These are phyloP conservation scores for Sphenopsis melanotis DNA, from an alignment of 2,797 vertebrate species.

Conservation along the genomic window DNA sequence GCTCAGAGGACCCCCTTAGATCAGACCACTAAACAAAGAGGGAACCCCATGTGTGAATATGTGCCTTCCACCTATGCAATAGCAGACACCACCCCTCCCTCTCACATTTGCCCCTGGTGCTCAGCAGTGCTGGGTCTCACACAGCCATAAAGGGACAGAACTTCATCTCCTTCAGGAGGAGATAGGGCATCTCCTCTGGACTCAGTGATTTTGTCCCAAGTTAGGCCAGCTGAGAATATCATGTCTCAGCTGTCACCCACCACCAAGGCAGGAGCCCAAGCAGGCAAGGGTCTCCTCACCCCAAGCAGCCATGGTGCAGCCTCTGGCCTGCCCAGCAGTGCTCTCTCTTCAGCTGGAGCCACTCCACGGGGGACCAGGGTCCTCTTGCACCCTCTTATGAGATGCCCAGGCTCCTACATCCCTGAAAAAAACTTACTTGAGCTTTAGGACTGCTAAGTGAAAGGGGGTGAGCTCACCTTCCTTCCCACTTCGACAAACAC, in stretches of 20 bases:
- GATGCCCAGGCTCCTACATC: neutral
- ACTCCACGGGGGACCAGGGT: neutral
- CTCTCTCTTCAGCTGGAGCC: neutral
- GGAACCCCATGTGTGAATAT: neutral
- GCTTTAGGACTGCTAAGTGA: neutral
- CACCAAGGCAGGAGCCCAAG: neutral
- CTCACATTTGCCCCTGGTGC: neutral
- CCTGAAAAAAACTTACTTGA: neutral
- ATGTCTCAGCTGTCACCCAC: neutral
- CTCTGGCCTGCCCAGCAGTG: neutral
- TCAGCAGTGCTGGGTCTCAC: neutral
- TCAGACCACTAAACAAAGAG: neutral
- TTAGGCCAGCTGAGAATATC: neutral
- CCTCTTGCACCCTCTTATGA: neutral
- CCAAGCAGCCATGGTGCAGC: fast-evolving
- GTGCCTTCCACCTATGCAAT: neutral
- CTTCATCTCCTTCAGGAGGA: neutral
- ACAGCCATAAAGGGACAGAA: fast-evolving
- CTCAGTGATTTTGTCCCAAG: neutral
- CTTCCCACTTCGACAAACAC: fast-evolving
- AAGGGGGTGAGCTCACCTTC: neutral
- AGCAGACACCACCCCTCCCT: neutral
- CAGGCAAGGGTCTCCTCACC: neutral
- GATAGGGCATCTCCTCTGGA: neutral
- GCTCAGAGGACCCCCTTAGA: neutral